Conservation (phyloP, 1,140 invertebrate species). For the Penaeus indicus region DNA sequence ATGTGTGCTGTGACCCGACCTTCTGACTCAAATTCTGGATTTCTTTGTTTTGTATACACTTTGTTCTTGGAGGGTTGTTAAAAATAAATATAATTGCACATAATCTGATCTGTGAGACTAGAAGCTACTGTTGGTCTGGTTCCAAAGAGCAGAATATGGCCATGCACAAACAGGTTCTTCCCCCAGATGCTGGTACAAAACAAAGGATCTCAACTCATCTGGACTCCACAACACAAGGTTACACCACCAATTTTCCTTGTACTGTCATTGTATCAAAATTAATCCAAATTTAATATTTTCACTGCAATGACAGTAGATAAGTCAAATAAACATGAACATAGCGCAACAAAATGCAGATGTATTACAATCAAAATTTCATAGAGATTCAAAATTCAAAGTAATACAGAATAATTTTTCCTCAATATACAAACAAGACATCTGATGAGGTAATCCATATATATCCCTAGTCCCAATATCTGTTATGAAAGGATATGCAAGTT, state of each 20-base stretch:
- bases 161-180: no score
- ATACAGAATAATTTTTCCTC: constrained; percentile 21
- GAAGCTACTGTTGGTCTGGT: no score
- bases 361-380: constrained; percentile 34
- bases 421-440: constrained; percentile 52
- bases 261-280: constrained; percentile 37
- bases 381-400: constrained; percentile 40
- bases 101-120: no score
- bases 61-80: no score
- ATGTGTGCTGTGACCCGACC: no score
- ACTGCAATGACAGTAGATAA: constrained; percentile 22
- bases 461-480: constrained; percentile 22
- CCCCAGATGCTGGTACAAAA: no score
- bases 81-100: no score
- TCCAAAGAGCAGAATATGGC: no score
- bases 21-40: no score
- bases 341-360: constrained; percentile 32
- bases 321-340: constrained; percentile 20
- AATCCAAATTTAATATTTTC: background rate
- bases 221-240: constrained; percentile 29
- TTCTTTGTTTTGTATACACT: no score
- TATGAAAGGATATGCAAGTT: constrained; percentile 21
- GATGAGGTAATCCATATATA: constrained; percentile 37
- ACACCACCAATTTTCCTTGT: constrained; percentile 27
- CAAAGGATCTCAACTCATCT: constrained; percentile 16